phyloP scores from a whole-genome alignment of 2,888 invertebrate species.

The Euproctis similis region DNA sequence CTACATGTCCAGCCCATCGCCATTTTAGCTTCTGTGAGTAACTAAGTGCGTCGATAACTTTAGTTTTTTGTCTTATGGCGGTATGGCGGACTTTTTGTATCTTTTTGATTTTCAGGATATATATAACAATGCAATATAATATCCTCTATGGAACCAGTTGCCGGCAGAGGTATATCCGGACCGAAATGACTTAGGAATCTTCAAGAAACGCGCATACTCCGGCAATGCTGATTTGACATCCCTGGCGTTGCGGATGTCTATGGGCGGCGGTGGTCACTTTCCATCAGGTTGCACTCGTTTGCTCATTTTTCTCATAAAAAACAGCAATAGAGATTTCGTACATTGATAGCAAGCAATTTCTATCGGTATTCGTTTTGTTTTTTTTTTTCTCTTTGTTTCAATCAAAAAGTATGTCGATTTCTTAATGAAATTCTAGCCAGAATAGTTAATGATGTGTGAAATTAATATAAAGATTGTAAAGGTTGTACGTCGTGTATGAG shows the following conservation, averaged over 20 bases:
- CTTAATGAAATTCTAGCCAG: constrained; percentile 10
- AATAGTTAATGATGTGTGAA: constrained; percentile 17
- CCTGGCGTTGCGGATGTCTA: constrained; percentile 1
- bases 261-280: no score
- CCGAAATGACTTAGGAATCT: background rate
- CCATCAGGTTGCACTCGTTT: background rate
- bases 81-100: no score
- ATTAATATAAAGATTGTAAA: constrained; percentile 10
- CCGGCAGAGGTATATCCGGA: no score
- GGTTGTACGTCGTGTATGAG: background rate
- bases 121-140: background rate
- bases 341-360: constrained; percentile 25
- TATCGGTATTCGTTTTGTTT: constrained; percentile 9
- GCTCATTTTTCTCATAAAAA: background rate
- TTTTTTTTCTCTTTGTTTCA: constrained; percentile 22
- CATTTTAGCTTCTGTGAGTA: no score
- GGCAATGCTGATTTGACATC: background rate
- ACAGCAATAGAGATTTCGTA: constrained; percentile 32
- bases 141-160: no score
- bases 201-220: background rate
- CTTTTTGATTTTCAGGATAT: no score
- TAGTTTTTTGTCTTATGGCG: no score
- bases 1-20: no score
- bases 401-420: constrained; percentile 17
- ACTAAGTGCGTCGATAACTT: no score